Conservation (phyloP, 2,113 vertebrate genomes). For the Podarcis cretensis region DNA sequence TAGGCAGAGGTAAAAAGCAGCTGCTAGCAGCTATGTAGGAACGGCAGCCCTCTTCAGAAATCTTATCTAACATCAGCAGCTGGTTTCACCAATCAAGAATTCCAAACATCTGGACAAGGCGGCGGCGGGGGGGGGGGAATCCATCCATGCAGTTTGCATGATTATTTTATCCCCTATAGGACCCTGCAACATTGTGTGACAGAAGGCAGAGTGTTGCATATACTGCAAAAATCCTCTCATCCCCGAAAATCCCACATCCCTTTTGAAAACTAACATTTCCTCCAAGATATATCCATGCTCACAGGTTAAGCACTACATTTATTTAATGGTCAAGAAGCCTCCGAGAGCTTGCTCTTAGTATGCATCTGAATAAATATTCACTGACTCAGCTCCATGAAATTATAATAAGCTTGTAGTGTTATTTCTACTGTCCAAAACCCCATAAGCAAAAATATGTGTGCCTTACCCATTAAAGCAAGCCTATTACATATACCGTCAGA, state of each 20-base stretch:
- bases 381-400: conserved; percentile 27
- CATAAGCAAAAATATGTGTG: conserved; percentile 12
- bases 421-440: conserved; percentile 19
- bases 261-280: conserved; percentile 14
- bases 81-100: background rate
- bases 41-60: background rate
- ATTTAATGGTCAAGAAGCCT: conserved; percentile 11
- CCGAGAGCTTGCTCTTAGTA: conserved; percentile 15
- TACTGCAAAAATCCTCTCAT: background rate
- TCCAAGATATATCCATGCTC: conserved; percentile 29
- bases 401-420: conserved; percentile 7
- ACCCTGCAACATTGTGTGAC: background rate
- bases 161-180: background rate
- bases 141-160: background rate
- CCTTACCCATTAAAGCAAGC: conserved; percentile 5
- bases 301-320: background rate
- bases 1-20: background rate
- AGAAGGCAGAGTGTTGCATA: background rate
- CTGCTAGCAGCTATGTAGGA: background rate
- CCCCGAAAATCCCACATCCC: background rate
- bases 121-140: no score
- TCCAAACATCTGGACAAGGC: background rate
- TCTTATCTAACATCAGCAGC: background rate
- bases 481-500: background rate
- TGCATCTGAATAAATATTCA: conserved; percentile 40